A percentile compares a stretch with the other conserved stretches of the same genome.
These are phyloP conservation scores for Amazona ochrocephala DNA, from an alignment of 2,797 vertebrate species.

Conservation along the genomic window DNA sequence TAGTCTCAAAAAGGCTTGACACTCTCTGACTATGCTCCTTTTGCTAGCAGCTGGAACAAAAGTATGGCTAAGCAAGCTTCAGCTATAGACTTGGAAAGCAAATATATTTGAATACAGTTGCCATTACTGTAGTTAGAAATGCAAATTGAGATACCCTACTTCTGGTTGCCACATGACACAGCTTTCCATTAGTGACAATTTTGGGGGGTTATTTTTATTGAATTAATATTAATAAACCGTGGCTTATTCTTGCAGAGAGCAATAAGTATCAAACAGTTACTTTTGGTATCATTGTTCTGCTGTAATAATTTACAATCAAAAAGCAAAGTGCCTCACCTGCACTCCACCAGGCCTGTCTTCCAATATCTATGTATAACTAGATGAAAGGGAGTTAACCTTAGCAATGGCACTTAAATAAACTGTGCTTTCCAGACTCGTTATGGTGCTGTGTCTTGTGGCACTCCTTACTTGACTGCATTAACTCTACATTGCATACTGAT, in stretches of 20 bases:
- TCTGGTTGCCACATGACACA: not conserved
- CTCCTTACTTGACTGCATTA: not conserved
- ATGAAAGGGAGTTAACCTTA: not conserved
- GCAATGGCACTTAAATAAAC: not conserved
- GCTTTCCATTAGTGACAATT: constrained; percentile 34
- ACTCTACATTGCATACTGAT: not conserved
- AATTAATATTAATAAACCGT: constrained; percentile 50
- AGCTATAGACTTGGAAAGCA: constrained; percentile 7
- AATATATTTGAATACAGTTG: constrained; percentile 45
- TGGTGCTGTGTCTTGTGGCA: not conserved
- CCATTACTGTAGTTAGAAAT: constrained; percentile 53
- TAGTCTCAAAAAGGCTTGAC: not conserved
- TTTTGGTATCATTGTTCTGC: not conserved
- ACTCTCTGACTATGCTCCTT: not conserved
- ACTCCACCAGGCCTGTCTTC: not conserved
- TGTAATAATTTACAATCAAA: not conserved
- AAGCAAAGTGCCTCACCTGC: not conserved
- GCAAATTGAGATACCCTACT: constrained; percentile 44
- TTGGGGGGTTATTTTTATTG: not conserved
- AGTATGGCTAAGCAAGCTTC: constrained; percentile 22
- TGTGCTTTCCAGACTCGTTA: not conserved
- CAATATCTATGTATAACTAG: not conserved
- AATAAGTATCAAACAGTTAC: constrained; percentile 20
- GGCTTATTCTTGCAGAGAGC: not conserved
- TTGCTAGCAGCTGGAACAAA: not conserved